Conservation (phyloP, 2,797 vertebrate genomes). For the Petrocephalus sullivani region DNA sequence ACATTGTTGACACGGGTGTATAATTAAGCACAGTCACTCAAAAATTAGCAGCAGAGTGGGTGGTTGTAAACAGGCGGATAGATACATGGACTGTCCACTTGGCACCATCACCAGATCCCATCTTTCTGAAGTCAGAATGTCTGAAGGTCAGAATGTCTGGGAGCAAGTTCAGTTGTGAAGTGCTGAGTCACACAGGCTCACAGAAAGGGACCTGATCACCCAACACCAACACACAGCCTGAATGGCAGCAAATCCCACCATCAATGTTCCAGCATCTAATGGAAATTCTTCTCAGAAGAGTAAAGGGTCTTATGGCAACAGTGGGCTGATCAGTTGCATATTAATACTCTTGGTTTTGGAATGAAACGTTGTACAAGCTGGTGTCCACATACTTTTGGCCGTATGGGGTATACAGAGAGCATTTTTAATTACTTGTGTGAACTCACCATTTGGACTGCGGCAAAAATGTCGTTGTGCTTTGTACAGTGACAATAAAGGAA, state of each 20-base stretch:
- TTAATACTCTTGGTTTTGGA: background rate
- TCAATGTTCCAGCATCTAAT: background rate
- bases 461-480: too few relatives aligned
- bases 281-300: background rate
- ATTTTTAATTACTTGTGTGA: background rate
- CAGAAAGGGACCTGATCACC: background rate
- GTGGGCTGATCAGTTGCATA: background rate
- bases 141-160: background rate
- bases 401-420: background rate
- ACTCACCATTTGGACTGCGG: too few relatives aligned
- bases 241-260: background rate
- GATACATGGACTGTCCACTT: background rate
- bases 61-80: background rate
- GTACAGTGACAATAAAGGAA: too few relatives aligned
- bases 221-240: background rate
- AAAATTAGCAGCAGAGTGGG: background rate
- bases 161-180: background rate
- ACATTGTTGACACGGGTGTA: background rate
- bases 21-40: background rate
- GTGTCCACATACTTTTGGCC: background rate
- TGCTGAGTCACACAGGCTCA: background rate
- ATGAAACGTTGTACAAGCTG: background rate
- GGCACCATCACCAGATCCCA: background rate
- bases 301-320: background rate
- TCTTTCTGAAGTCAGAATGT: background rate